Percentiles rank a stretch among this genome's conserved stretches.
Conservation (phyloP, 2,888 invertebrate genomes). For the Macroteleia sp. region DNA sequence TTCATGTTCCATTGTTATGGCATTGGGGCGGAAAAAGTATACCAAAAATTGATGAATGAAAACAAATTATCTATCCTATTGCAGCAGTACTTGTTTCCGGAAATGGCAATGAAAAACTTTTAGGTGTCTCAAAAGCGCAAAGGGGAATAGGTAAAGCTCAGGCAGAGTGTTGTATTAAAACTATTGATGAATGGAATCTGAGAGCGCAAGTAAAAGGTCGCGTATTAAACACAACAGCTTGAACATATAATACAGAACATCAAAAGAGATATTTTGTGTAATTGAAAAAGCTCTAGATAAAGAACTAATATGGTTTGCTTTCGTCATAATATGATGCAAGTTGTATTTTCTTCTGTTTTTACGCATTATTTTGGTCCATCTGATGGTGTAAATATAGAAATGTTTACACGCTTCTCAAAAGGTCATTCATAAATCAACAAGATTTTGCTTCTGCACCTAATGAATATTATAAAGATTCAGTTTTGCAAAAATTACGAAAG, state of each 20-base stretch:
- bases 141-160: too few relatives aligned
- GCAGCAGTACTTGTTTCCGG: too few relatives aligned
- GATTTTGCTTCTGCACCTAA: slow-evolving; percentile 1
- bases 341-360: slow-evolving; percentile 13
- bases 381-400: neutral
- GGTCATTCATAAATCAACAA: slow-evolving; percentile 4
- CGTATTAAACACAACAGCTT: slow-evolving; percentile 68
- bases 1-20: too few relatives aligned
- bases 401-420: slow-evolving; percentile 15
- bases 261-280: slow-evolving; percentile 59
- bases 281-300: slow-evolving; percentile 67
- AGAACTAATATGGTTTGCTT: slow-evolving; percentile 47
- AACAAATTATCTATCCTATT: too few relatives aligned
- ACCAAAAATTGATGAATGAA: too few relatives aligned
- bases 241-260: slow-evolving; percentile 69
- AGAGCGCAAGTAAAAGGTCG: slow-evolving; percentile 50
- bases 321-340: too few relatives aligned
- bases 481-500: slow-evolving; percentile 4
- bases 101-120: too few relatives aligned
- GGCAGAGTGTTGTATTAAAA: slow-evolving; percentile 26
- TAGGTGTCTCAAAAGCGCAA: too few relatives aligned
- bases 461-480: neutral
- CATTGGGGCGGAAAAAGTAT: too few relatives aligned
- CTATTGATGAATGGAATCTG: slow-evolving; percentile 54
- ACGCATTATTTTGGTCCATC: neutral